Conservation (phyloP, 2,888 invertebrate species). For the Euproctis similis region DNA sequence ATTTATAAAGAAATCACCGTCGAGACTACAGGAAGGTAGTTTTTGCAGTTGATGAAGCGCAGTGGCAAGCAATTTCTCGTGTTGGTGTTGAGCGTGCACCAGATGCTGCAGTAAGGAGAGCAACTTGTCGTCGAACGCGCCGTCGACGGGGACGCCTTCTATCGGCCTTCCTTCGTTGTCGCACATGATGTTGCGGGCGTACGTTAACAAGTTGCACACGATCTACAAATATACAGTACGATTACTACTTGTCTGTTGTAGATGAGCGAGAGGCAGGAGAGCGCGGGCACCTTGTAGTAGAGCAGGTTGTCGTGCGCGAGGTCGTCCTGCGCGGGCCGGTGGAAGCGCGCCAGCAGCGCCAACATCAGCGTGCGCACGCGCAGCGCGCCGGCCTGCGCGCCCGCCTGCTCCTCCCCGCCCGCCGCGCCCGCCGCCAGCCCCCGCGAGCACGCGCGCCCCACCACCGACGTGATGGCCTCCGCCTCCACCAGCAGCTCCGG, state of each 20-base stretch:
- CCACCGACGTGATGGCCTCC: constrained; percentile 84
- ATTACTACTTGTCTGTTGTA: not conserved
- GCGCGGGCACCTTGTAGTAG: constrained; percentile 44
- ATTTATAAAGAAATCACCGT: constrained; percentile 39
- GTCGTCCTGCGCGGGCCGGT: constrained; percentile 23
- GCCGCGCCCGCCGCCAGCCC: constrained; percentile 43
- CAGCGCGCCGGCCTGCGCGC: constrained; percentile 78
- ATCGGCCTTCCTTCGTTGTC: constrained; percentile 71
- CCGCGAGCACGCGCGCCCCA: constrained; percentile 80
- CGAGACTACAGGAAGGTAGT: constrained; percentile 46
- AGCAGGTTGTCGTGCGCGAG: constrained; percentile 25
- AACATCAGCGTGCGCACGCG: constrained; percentile 85
- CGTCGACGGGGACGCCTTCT: constrained; percentile 45
- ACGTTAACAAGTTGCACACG: constrained; percentile 82
- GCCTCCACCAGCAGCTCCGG: constrained; percentile 82
- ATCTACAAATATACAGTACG: constrained; percentile 65
- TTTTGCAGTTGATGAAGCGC: constrained; percentile 44
- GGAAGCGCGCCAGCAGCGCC: constrained; percentile 82
- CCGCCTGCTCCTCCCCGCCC: constrained; percentile 45
- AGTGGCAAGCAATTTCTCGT: constrained; percentile 48
- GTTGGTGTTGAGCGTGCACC: constrained; percentile 31
- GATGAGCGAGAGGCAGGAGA: no score
- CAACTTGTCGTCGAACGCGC: constrained; percentile 41
- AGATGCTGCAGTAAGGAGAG: constrained; percentile 38
- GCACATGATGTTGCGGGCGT: constrained; percentile 80